Conservation (phyloP, 2,113 vertebrate genomes). For the Siniperca chuatsi region DNA sequence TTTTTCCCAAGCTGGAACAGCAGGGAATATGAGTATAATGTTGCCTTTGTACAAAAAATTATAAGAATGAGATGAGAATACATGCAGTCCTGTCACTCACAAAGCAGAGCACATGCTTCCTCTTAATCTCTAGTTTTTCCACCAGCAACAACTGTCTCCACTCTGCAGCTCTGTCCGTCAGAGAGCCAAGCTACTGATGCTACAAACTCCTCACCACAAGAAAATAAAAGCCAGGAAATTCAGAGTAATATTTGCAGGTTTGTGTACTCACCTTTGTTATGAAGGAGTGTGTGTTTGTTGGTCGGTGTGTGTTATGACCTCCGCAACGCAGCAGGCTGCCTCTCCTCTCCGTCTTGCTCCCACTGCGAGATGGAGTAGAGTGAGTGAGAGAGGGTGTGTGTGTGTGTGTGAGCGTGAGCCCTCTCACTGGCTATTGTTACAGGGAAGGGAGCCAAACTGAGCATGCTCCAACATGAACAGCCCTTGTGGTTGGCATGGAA, state of each 20-base stretch:
- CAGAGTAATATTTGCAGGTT: background rate
- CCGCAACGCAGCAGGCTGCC: slow-evolving; percentile 64
- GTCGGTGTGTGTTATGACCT: slow-evolving; percentile 33
- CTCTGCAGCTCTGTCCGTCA: slow-evolving; percentile 12
- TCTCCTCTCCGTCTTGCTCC: slow-evolving; percentile 71
- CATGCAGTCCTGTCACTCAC: slow-evolving; percentile 42
- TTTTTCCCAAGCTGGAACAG: background rate
- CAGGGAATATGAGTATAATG: background rate
- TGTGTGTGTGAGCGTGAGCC: slow-evolving; percentile 36
- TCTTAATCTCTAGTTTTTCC: slow-evolving; percentile 33
- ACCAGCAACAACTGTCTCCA: slow-evolving; percentile 45
- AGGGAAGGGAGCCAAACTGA: slow-evolving; percentile 69
- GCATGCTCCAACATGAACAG: slow-evolving; percentile 80
- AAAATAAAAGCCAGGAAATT: background rate
- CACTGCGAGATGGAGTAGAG: slow-evolving; percentile 68
- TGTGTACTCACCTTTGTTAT: slow-evolving; percentile 70
- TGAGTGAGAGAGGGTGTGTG: slow-evolving; percentile 38
- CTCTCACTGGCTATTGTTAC: slow-evolving; percentile 79
- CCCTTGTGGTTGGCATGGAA: slow-evolving; percentile 75
- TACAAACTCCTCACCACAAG: background rate
- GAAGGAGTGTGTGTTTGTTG: slow-evolving; percentile 18
- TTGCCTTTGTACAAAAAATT: background rate
- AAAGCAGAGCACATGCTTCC: slow-evolving; percentile 69
- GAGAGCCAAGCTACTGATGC: slow-evolving; percentile 8
- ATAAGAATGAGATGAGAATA: too few species aligned